Conservation (phyloP, 92 coral and sea anemone genomes). For the Porites lobata region DNA sequence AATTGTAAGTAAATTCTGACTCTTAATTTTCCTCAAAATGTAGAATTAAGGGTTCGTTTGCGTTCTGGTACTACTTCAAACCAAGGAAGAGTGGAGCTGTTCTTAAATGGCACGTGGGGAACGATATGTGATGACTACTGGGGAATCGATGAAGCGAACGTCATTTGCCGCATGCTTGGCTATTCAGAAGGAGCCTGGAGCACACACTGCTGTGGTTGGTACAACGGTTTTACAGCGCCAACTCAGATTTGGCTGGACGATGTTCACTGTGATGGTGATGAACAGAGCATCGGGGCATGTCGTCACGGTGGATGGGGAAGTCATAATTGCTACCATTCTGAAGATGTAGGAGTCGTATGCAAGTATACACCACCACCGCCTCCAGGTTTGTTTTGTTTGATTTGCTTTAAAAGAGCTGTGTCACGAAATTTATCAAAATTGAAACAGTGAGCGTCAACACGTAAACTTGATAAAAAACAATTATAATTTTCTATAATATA, state of each 20-base stretch:
- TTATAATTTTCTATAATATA: too few species aligned
- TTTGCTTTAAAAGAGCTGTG: background rate
- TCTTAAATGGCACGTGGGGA: slow-evolving; percentile 63
- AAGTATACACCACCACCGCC: slow-evolving; percentile 28
- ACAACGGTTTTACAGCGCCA: background rate
- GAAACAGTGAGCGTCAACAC: too few species aligned
- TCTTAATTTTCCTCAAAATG: background rate
- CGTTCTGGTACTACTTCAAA: slow-evolving; percentile 46
- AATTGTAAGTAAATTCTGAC: too few species aligned
- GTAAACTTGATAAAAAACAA: too few species aligned
- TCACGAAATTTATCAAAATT: background rate
- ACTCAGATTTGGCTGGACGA: slow-evolving; percentile 34
- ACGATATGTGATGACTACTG: slow-evolving; percentile 69
- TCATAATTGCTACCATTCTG: slow-evolving; percentile 31
- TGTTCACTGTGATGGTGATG: slow-evolving; percentile 37
- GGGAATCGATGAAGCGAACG: slow-evolving; percentile 71
- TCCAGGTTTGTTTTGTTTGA: background rate
- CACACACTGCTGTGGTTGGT: slow-evolving; percentile 52
- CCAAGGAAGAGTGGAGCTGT: slow-evolving; percentile 67
- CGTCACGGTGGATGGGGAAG: slow-evolving; percentile 60
- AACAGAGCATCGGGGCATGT: slow-evolving; percentile 40
- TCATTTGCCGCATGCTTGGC: slow-evolving; percentile 73
- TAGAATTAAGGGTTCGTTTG: slow-evolving; percentile 50
- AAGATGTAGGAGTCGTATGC: slow-evolving; percentile 49
- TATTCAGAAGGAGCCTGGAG: slow-evolving; percentile 51